phyloP scores from a whole-genome alignment of 2,797 vertebrate species.

The Picus viridis region DNA sequence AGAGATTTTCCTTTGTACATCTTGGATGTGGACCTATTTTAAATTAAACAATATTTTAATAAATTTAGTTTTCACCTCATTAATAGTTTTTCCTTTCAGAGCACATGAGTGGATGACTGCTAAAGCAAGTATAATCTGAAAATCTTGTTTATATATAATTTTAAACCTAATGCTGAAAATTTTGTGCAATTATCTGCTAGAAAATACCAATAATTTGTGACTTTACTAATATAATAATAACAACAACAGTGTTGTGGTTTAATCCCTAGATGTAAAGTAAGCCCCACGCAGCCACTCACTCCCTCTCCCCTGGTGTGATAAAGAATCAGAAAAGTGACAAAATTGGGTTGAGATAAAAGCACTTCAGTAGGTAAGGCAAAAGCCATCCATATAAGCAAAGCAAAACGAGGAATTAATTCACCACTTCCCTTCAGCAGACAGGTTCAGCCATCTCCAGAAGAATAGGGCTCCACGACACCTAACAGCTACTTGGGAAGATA shows the following conservation, averaged over 20 bases:
- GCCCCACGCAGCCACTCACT: too few species aligned
- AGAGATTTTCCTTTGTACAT: slow-evolving; percentile 43
- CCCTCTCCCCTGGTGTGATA: too few species aligned
- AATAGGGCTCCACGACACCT: too few species aligned
- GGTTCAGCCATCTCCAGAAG: too few species aligned
- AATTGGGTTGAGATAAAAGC: background rate
- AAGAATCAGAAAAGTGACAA: background rate
- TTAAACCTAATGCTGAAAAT: background rate
- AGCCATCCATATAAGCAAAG: background rate
- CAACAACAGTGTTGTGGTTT: background rate
- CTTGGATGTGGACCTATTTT: slow-evolving; percentile 15
- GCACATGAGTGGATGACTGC: background rate
- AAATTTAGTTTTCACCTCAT: slow-evolving; percentile 16
- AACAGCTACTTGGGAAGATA: too few species aligned
- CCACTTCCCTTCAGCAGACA: too few species aligned
- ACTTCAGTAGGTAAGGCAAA: background rate
- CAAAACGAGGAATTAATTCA: background rate
- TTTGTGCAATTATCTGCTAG: background rate
- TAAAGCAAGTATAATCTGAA: background rate
- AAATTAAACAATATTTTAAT: slow-evolving; percentile 50
- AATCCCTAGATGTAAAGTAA: background rate
- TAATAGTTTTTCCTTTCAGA: slow-evolving; percentile 12
- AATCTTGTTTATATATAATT: background rate
- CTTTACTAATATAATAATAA: background rate
- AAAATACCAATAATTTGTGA: background rate